These are phyloP conservation scores for Acyrthosiphon pisum DNA, from an alignment of 1,140 invertebrate genomes.

Conservation along the genomic window DNA sequence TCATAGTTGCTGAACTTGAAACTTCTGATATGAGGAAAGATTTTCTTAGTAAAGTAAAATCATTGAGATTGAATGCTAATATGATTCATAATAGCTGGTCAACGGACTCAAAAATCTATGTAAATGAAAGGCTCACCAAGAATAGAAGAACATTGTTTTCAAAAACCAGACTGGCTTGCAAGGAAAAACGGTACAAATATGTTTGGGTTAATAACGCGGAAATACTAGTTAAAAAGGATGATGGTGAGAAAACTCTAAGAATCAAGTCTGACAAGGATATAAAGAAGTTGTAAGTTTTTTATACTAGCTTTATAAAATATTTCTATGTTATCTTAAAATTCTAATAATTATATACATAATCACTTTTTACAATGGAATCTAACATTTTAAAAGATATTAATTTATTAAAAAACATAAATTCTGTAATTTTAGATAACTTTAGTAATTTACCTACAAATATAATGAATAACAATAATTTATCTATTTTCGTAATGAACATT, in stretches of 20 bases:
- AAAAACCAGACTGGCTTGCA: background rate
- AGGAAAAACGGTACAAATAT: background rate
- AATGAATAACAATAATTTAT: background rate
- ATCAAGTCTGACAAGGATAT: background rate
- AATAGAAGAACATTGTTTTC: background rate
- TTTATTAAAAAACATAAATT: too few relatives aligned
- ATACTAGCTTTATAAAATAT: background rate
- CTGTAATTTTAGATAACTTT: background rate
- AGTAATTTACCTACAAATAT: background rate
- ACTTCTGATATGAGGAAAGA: background rate
- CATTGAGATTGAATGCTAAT: background rate
- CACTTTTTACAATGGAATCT: background rate
- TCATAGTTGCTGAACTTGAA: background rate
- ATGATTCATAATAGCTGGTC: background rate
- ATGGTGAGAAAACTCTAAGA: background rate
- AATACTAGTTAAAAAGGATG: background rate
- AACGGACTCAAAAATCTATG: background rate
- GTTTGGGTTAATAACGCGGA: background rate
- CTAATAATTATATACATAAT: background rate
- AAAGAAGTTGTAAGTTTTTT: background rate
- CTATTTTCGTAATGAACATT: background rate
- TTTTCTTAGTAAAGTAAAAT: background rate
- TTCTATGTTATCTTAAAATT: background rate
- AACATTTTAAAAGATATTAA: background rate
- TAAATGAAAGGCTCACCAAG: too few relatives aligned